These are phyloP conservation scores for Ptychoptera contaminata DNA, from an alignment of 2,888 invertebrate species.

Conservation along the genomic window DNA sequence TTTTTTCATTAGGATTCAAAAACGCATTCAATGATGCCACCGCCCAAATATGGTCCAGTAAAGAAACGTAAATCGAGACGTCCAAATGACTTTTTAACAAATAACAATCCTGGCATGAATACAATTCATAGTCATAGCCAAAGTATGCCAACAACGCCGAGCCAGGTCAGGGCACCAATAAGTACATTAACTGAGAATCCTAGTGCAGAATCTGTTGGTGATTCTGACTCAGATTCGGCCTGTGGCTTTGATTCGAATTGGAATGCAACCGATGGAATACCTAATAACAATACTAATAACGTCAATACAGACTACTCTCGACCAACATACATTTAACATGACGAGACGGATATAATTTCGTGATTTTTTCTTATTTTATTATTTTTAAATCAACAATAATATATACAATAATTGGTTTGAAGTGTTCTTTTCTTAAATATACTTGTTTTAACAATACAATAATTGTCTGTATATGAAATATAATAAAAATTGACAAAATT, in stretches of 20 bases:
- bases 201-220: constrained; percentile 32
- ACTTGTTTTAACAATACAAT: too few species aligned
- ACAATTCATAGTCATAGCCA: constrained; percentile 1
- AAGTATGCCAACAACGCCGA: constrained; percentile 54
- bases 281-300: too few species aligned
- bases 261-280: constrained; percentile 24
- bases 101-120: constrained; percentile 20
- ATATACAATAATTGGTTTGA: too few species aligned
- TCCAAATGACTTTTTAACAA: constrained; percentile 33
- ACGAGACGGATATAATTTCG: too few species aligned
- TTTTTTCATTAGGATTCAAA: constrained; percentile 33
- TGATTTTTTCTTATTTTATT: too few species aligned
- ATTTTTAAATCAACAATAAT: too few species aligned
- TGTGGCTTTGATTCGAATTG: constrained; percentile 72
- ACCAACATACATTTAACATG: too few species aligned
- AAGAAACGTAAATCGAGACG: constrained; percentile 46
- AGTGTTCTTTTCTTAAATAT: too few species aligned
- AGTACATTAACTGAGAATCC: constrained; percentile 15
- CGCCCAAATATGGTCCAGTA: constrained; percentile 51
- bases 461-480: too few species aligned
- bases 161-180: constrained; percentile 35
- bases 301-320: too few species aligned
- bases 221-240: constrained; percentile 77
- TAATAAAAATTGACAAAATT: too few species aligned
- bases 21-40: constrained; percentile 43